Evolutionary conservation across 2,888 invertebrate species (phyloP), one percentile per base, ranked within the genome.

Genomic region (Dioctria rufipes): DNA sequence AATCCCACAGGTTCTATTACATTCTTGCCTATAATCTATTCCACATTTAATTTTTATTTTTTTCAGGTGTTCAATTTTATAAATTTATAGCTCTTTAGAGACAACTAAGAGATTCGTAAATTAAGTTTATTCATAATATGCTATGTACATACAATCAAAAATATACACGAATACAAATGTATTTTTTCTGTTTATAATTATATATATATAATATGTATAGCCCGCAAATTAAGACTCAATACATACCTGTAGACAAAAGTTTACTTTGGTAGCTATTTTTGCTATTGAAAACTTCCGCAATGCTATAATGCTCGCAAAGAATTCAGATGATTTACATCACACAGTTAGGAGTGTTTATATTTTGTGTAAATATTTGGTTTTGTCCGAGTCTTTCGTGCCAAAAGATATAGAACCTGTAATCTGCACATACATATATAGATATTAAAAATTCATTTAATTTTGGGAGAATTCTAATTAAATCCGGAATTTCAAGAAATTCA

Each of bases 1-100:
- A 85, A 84, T 82, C 86, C 86, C 71, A 84, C 84, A 51, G 86
- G 85, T 84, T 75, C 5, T 5, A 49, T 25, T 60, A 4, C 42
- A 61, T 43, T 77, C 61, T 43, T 42, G 25, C 25, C 25, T 25
- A 25, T 25, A 25, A 25, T 25, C 25, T 25, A 25, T 25, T 25
- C 25, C 25, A 25, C 25, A 25, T 25, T 51, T 66, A 6, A 51
- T 65, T 80, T 78, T 40, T 8, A 37, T 63, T 37, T 51, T 42
- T 49, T 84, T 83, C 67, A 85, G 85, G 85, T 51, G 85, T 85
- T 9, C 82, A 84, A 81, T 85, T 85, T 51, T 86, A 80, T 61
- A 86, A 86, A 80, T 86, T 86, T 65, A 84, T 83, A 5, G 84
- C 80, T 25, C 8, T 83, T 11, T 81, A 80, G 39, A 63, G 25